Percentiles rank a stretch among this genome's conserved stretches.
phyloP scores from a whole-genome alignment of 1,140 invertebrate species.

The Drosophila simulans region DNA sequence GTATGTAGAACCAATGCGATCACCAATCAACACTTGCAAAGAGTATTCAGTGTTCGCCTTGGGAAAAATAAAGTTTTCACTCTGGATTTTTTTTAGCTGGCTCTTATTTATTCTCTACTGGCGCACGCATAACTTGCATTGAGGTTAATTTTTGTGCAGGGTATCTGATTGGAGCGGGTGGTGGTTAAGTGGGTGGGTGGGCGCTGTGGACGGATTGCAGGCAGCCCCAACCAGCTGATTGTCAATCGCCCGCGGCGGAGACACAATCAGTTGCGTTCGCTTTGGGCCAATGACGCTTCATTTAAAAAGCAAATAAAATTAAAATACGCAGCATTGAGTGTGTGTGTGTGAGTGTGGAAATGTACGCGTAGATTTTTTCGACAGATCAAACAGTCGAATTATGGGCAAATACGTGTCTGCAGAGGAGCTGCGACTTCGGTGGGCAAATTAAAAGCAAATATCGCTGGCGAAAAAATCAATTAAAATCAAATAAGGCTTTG shows the following conservation, averaged over 20 bases:
- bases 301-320: conserved; percentile 83
- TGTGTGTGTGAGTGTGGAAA: conserved; percentile 2
- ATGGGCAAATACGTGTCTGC: conserved; percentile 58
- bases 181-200: not conserved
- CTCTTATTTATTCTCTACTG: conserved; percentile 60
- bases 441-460: conserved; percentile 79
- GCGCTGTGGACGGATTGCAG: conserved; percentile 42
- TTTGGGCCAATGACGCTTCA: conserved; percentile 66
- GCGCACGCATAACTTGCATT: conserved; percentile 75
- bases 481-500: conserved; percentile 82
- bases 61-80: conserved; percentile 8
- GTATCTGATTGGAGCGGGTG: conserved; percentile 30
- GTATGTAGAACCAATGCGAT: too few species aligned
- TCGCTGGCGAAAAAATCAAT: conserved; percentile 70
- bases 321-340: conserved; percentile 62
- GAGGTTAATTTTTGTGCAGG: conserved; percentile 71
- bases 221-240: conserved; percentile 59
- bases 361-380: conserved; percentile 46
- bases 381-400: conserved; percentile 70
- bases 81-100: conserved; percentile 30
- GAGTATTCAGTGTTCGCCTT: not conserved
- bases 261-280: conserved; percentile 73
- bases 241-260: conserved; percentile 59
- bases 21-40: not conserved
- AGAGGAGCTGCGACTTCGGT: conserved; percentile 46